Conservation (phyloP, 2,888 invertebrate genomes). For the Drosophila imparisetae region DNA sequence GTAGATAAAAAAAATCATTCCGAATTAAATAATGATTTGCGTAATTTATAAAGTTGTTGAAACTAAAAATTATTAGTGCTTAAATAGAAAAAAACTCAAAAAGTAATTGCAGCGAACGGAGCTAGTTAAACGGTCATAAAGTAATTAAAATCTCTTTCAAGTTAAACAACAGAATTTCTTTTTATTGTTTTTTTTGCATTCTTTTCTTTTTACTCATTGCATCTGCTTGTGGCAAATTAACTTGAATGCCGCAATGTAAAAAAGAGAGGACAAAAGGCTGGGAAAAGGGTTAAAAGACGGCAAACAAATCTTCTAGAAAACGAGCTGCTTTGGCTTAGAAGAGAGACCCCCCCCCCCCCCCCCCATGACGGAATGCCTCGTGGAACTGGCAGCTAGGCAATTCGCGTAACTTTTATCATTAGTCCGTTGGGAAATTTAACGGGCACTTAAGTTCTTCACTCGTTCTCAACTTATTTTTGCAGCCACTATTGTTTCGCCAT, state of each 20-base stretch:
- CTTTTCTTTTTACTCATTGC: constrained; percentile 26
- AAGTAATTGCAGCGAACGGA: constrained; percentile 57
- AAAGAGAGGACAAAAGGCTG: constrained; percentile 2
- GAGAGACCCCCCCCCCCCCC: neutral
- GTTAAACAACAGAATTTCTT: constrained; percentile 43
- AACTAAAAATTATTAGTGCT: constrained; percentile 26
- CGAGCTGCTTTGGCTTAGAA: constrained; percentile 28
- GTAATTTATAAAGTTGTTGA: constrained; percentile 8
- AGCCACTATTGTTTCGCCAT: constrained; percentile 73
- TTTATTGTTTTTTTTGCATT: constrained; percentile 25
- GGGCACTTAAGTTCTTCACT: constrained; percentile 81
- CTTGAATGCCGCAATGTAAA: constrained; percentile 74
- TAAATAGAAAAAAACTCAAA: constrained; percentile 52
- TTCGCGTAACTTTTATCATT: constrained; percentile 82
- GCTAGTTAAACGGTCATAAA: constrained; percentile 69
- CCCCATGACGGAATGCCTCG: constrained; percentile 3
- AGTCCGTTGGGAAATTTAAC: constrained; percentile 84
- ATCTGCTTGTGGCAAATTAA: constrained; percentile 73
- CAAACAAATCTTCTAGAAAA: constrained; percentile 34
- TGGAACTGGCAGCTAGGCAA: constrained; percentile 34
- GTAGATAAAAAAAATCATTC: neutral
- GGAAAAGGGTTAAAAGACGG: constrained; percentile 62
- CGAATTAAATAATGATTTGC: neutral
- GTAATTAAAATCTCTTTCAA: constrained; percentile 64
- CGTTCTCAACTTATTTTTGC: constrained; percentile 63